Conservation (phyloP, 2,113 vertebrate species). For the Pluvianellus socialis region DNA sequence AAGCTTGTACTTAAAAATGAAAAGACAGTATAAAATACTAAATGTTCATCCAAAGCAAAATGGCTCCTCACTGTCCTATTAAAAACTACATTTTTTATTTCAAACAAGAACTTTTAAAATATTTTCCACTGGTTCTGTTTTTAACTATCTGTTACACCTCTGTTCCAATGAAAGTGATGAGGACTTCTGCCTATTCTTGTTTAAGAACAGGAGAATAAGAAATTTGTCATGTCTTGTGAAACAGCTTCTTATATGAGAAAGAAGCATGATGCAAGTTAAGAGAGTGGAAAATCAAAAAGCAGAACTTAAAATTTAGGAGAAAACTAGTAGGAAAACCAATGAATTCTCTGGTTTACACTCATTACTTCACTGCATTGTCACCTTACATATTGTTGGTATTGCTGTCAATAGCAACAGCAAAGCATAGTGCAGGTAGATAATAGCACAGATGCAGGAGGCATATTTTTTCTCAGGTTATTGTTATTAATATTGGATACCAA, state of each 20-base stretch:
- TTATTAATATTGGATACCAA: neutral
- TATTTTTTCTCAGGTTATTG: neutral
- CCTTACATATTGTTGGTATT: neutral
- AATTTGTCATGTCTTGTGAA: neutral
- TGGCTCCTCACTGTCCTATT: neutral
- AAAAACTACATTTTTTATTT: neutral
- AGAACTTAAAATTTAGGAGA: neutral
- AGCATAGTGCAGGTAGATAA: neutral
- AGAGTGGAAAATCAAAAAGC: neutral
- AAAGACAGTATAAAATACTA: neutral
- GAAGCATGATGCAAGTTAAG: neutral
- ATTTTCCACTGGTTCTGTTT: neutral
- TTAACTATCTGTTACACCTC: neutral
- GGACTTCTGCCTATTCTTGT: neutral
- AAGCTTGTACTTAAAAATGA: neutral
- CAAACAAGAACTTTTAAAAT: neutral
- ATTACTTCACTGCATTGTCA: neutral
- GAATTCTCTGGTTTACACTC: neutral
- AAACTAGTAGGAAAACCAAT: neutral
- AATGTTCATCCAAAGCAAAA: neutral
- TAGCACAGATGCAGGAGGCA: rapidly evolving
- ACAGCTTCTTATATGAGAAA: neutral
- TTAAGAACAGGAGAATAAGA: neutral
- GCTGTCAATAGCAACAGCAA: neutral
- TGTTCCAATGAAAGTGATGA: neutral